Percentiles rank a stretch among this genome's conserved stretches.
Evolutionary conservation across 2,113 vertebrate genomes (phyloP).

Genomic region (Dinomys branickii): DNA sequence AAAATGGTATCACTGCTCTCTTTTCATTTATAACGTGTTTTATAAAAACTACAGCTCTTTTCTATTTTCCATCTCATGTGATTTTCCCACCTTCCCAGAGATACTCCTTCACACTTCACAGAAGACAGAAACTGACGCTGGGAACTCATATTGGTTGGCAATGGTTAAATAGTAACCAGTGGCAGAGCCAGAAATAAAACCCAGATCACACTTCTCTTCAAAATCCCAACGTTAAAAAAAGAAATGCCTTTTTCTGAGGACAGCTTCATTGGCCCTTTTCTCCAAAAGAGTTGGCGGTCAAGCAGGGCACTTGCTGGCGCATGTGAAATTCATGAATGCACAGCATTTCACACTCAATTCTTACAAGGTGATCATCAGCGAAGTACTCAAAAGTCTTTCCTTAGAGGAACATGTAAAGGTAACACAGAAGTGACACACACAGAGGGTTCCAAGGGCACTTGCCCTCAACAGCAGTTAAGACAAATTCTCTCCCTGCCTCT

Average conservation of each 20-base stretch:
- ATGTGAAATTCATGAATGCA: background rate
- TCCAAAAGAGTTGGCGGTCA: background rate
- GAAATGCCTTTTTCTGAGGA: background rate
- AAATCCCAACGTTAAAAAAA: background rate
- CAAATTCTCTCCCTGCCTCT: background rate
- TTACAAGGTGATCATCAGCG: background rate
- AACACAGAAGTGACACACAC: background rate
- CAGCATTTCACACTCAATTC: background rate
- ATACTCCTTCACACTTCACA: background rate
- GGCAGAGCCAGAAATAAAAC: constrained; percentile 48
- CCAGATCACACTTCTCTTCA: background rate
- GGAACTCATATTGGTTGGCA: background rate
- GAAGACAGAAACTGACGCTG: background rate
- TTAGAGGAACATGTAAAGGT: constrained; percentile 14
- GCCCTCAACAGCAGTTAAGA: background rate
- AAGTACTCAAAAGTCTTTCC: background rate
- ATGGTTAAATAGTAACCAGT: background rate
- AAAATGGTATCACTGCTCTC: background rate
- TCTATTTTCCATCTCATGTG: background rate
- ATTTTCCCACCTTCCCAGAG: background rate
- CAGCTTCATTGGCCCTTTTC: background rate
- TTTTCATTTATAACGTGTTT: background rate
- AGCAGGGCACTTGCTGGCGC: background rate
- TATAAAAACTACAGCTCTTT: background rate
- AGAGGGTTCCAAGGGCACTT: background rate